A percentile compares a stretch with the other conserved stretches of the same genome.
These are phyloP conservation scores for Paralinhomoeus sp. DNA, from an alignment of 2,888 invertebrate species.

Conservation along the genomic window DNA sequence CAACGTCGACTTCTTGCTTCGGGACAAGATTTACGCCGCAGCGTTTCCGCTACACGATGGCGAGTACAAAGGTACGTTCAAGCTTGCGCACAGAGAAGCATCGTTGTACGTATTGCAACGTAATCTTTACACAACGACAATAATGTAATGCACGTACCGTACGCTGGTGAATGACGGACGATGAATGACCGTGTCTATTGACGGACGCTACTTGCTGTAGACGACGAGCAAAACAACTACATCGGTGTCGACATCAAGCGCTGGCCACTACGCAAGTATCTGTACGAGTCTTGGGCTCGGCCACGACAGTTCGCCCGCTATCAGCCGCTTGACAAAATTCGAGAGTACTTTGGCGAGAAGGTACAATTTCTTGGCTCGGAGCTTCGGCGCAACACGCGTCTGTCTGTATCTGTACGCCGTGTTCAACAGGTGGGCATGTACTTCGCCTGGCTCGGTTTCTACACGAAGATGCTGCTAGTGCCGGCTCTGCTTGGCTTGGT, in stretches of 20 bases:
- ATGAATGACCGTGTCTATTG: too few species aligned
- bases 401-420: not conserved
- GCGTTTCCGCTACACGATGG: constrained; percentile 3
- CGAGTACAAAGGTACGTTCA: not conserved
- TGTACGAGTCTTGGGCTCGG: constrained; percentile 5
- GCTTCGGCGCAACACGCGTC: not conserved
- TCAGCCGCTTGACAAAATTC: constrained; percentile 6
- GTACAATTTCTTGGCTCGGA: not conserved
- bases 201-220: not conserved
- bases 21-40: not conserved
- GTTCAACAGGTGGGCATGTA: constrained; percentile 38
- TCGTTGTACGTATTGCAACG: too few species aligned
- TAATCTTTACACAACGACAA: too few species aligned
- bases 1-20: not conserved
- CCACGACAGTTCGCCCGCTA: constrained; percentile 2
- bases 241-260: not conserved
- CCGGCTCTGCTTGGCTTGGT: constrained; percentile 61
- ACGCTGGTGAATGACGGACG: not conserved
- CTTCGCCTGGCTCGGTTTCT: constrained; percentile 82
- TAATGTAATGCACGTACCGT: too few species aligned
- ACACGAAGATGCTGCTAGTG: constrained; percentile 67
- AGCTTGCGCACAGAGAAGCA: too few species aligned
- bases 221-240: constrained; percentile 1
- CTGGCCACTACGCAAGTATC: constrained; percentile 4
- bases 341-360: constrained; percentile 35